Percentiles rank a stretch among this genome's conserved stretches.
phyloP scores from a whole-genome alignment of 2,797 vertebrate species.

The Uromys caudimaculatus region DNA sequence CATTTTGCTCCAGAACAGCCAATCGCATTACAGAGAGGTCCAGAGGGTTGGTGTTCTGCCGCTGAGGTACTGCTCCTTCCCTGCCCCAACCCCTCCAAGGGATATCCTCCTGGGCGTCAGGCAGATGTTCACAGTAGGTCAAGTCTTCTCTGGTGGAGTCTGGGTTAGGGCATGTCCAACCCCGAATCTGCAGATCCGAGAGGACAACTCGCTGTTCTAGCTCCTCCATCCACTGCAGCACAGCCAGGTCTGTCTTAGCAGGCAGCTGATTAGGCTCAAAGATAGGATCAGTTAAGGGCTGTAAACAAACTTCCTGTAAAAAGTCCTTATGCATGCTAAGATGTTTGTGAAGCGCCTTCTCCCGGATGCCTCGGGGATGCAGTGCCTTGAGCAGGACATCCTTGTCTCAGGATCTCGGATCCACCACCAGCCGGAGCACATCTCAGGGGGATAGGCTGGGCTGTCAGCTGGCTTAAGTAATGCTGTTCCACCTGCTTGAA shows the following conservation, averaged over 20 bases:
- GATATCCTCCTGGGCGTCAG: constrained; percentile 93
- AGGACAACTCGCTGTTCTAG: constrained; percentile 94
- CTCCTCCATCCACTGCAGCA: constrained; percentile 96
- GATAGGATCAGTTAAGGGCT: constrained; percentile 89
- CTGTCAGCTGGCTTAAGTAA: constrained; percentile 94
- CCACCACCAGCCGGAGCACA: constrained; percentile 97
- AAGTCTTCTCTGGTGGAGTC: constrained; percentile 95
- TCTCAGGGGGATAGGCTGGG: constrained; percentile 95
- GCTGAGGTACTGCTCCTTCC: constrained; percentile 91
- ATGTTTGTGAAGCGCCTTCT: constrained; percentile 96
- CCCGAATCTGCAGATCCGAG: constrained; percentile 95
- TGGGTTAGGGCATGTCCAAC: constrained; percentile 92
- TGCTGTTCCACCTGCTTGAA: constrained; percentile 96
- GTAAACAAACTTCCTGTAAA: constrained; percentile 93
- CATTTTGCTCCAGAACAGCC: constrained; percentile 94
- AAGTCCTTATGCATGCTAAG: constrained; percentile 96
- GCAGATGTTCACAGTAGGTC: constrained; percentile 94
- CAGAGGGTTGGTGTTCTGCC: constrained; percentile 93
- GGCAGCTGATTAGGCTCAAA: constrained; percentile 88
- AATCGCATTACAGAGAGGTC: constrained; percentile 94
- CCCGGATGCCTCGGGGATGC: constrained; percentile 94
- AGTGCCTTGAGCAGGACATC: constrained; percentile 91
- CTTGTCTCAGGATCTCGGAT: constrained; percentile 92
- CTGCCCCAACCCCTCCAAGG: constrained; percentile 91
- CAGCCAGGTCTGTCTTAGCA: constrained; percentile 89